These are phyloP conservation scores for Empidonax alnorum DNA, from an alignment of 2,113 vertebrate species.

Conservation along the genomic window DNA sequence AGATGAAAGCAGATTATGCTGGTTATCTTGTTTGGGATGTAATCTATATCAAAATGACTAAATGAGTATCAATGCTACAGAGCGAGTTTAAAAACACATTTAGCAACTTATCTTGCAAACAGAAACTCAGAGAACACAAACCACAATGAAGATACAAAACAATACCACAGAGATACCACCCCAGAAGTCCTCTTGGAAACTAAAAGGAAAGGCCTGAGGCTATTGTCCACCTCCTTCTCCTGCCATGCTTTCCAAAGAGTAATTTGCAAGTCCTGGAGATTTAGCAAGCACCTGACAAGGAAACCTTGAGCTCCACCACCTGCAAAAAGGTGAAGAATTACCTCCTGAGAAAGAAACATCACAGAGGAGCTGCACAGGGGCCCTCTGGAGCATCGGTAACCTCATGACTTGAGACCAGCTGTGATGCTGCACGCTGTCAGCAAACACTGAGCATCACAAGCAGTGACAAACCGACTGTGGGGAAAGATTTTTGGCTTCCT, in stretches of 20 bases:
- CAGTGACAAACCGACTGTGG: fast-evolving
- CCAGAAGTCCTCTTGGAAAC: background rate
- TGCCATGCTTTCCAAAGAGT: background rate
- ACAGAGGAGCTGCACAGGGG: background rate
- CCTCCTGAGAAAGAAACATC: background rate
- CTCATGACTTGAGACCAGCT: background rate
- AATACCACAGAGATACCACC: background rate
- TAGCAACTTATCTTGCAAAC: background rate
- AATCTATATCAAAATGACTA: background rate
- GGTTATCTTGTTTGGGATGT: background rate
- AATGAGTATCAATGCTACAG: background rate
- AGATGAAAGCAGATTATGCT: background rate
- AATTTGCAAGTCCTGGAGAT: background rate
- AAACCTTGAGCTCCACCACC: background rate
- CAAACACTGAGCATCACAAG: background rate
- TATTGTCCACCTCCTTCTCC: background rate
- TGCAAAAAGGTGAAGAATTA: background rate
- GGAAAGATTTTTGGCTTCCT: background rate
- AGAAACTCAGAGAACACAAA: background rate
- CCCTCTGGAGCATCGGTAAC: background rate
- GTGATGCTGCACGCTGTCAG: background rate
- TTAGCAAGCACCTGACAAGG: background rate
- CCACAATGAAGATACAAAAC: background rate
- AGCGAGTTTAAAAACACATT: background rate
- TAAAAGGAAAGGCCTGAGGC: background rate